These are phyloP conservation scores for Crioceris asparagi DNA, from an alignment of 2,888 invertebrate species.

Conservation along the genomic window DNA sequence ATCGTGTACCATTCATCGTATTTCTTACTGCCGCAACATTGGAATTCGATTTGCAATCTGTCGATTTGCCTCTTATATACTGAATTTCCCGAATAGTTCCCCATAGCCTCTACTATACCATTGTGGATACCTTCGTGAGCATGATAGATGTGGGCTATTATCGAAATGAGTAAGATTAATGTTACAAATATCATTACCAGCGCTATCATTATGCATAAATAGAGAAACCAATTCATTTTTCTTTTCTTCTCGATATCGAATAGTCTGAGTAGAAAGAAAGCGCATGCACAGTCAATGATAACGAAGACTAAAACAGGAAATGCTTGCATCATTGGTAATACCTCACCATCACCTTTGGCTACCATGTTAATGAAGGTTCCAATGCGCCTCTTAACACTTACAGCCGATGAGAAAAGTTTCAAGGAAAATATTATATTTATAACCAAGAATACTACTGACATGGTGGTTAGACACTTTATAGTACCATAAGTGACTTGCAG, in stretches of 20 bases:
- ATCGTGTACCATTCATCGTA: constrained; percentile 54
- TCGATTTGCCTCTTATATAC: constrained; percentile 47
- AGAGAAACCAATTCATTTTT: constrained; percentile 24
- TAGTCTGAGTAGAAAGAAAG: constrained; percentile 23
- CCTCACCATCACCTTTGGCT: constrained; percentile 29
- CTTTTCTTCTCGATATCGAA: constrained; percentile 21
- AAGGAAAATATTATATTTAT: constrained; percentile 24
- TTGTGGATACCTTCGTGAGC: constrained; percentile 31
- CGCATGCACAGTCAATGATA: constrained; percentile 21
- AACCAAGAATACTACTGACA: constrained; percentile 17
- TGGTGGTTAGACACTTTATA: constrained; percentile 23
- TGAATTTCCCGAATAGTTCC: constrained; percentile 44
- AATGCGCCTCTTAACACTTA: constrained; percentile 25
- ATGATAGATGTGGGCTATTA: constrained; percentile 27
- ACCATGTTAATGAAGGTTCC: constrained; percentile 35
- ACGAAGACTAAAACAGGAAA: constrained; percentile 25
- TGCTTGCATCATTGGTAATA: constrained; percentile 24
- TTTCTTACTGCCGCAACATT: constrained; percentile 50
- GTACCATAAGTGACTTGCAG: constrained; percentile 22
- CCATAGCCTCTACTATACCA: constrained; percentile 48
- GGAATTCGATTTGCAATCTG: constrained; percentile 47
- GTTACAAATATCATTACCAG: constrained; percentile 18
- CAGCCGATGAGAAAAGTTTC: constrained; percentile 23
- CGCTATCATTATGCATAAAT: constrained; percentile 19
- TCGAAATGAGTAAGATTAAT: constrained; percentile 23